Percentiles rank a stretch among this genome's conserved stretches.
phyloP scores from a whole-genome alignment of 1,140 invertebrate species.

The Ceratina calcarata region DNA sequence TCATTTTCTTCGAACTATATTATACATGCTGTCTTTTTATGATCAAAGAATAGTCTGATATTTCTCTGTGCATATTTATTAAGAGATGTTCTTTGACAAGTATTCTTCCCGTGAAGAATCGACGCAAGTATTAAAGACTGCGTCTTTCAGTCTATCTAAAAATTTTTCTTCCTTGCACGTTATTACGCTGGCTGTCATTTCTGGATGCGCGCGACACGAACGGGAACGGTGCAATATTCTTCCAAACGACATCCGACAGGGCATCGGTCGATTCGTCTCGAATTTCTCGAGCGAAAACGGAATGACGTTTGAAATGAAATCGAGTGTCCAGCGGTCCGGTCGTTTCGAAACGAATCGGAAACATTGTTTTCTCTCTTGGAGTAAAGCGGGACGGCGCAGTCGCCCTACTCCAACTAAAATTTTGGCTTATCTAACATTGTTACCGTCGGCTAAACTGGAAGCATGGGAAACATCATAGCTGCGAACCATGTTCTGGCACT shows the following conservation, averaged over 20 bases:
- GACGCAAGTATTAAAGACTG: background rate
- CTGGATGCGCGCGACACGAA: too few species aligned
- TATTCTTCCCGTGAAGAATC: background rate
- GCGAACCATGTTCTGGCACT: background rate
- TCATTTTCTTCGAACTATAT: too few species aligned
- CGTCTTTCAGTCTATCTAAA: background rate
- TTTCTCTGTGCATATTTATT: too few species aligned
- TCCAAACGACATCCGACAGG: background rate
- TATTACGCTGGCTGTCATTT: conserved; percentile 2
- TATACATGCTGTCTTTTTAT: too few species aligned
- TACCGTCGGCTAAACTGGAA: background rate
- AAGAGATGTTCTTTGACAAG: background rate
- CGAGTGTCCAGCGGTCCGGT: too few species aligned
- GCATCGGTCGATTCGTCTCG: background rate
- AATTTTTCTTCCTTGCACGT: background rate
- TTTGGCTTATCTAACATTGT: background rate
- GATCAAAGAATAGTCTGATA: too few species aligned
- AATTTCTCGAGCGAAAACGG: conserved; percentile 34
- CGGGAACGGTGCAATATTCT: background rate
- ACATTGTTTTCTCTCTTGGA: conserved; percentile 5
- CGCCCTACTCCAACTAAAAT: too few species aligned
- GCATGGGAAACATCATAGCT: background rate
- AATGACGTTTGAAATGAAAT: background rate
- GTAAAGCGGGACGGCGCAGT: too few species aligned
- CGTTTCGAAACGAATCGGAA: too few species aligned